Evolutionary conservation across 2,113 vertebrate species (phyloP).

Genomic region (Rhinoderma darwinii): DNA sequence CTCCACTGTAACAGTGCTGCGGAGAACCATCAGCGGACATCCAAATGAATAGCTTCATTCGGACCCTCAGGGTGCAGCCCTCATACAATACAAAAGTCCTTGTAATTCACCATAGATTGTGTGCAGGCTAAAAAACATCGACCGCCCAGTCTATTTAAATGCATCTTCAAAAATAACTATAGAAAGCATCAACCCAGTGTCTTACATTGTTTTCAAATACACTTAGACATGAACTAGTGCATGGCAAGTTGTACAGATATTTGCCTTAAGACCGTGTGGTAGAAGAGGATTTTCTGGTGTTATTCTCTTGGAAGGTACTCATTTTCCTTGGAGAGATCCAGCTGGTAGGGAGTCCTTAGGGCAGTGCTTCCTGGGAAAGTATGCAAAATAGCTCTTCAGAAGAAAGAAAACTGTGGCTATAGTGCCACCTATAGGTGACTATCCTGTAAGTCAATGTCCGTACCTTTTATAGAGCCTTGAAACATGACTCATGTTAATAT

Average conservation of each 20-base stretch:
- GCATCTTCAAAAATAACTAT: not conserved
- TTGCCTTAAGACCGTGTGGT: not conserved
- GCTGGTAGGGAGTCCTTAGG: too few species aligned
- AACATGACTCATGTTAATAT: too few species aligned
- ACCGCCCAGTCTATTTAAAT: not conserved
- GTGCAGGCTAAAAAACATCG: not conserved
- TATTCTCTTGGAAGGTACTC: too few species aligned
- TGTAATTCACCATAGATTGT: not conserved
- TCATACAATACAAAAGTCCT: slow-evolving; percentile 4
- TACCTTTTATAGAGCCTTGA: too few species aligned
- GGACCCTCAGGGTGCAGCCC: slow-evolving; percentile 10
- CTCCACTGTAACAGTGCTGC: not conserved
- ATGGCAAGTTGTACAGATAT: not conserved
- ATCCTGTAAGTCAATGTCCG: too few species aligned
- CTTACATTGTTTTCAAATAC: not conserved
- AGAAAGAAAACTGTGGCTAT: too few species aligned
- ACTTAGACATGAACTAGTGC: not conserved
- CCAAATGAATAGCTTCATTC: slow-evolving; percentile 10
- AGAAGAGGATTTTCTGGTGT: not conserved
- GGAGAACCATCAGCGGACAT: not conserved
- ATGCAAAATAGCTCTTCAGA: too few species aligned
- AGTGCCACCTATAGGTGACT: too few species aligned
- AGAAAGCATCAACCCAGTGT: not conserved
- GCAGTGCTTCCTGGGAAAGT: too few species aligned
- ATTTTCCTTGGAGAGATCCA: too few species aligned